Base-by-base conservation (phyloP, 2,113 vertebrate genomes). In the Channa argus region DNA sequence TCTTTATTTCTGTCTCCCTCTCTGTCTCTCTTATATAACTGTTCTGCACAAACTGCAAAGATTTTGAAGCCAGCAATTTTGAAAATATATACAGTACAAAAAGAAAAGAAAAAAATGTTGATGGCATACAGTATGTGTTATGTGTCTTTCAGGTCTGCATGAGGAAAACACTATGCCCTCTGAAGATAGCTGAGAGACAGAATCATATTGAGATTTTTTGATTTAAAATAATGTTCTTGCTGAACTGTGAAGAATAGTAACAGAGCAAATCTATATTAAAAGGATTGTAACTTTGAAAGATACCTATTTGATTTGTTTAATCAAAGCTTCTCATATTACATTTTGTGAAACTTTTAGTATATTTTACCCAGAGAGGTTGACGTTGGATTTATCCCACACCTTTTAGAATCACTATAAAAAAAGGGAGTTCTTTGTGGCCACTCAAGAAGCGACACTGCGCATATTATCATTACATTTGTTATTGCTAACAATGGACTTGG, bases 21-120 rank as follows among this genome's bases (percentile, higher is more conserved):
- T 77, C 55, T 36, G 59, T 59, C 41, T n/a, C 37, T 77, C 84
- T 91, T 89, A 83, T 64, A 45, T 89, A 91, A 91, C 79, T 50
- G 77, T 84, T 81, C 81, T 14, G 62, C 67, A 63, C 75, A 45
- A 62, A 59, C 74, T 37, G 49, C 51, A 63, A 66, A 49, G 45
- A 64, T 43, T 70, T 33, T 53, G 37, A 58, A 65, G 37, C 50
- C 53, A 62, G 36, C 24, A 2, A 9, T 63, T 73, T 63, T 69
- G 3, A 78, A 80, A 74, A 63, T 63, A 54, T 15, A 61, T 36
- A 36, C 49, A 47, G 39, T 60, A 41, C 60, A 47, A 13, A 49
- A 24, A 59, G 13, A 49, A 24, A 59, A 62, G 6, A 39, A 44
- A 53, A 71, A 62, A 34, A 69, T 45, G 24, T 44, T 34, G 38